Conservation (phyloP, 2,113 vertebrate genomes). For the Anthoscopus minutus region DNA sequence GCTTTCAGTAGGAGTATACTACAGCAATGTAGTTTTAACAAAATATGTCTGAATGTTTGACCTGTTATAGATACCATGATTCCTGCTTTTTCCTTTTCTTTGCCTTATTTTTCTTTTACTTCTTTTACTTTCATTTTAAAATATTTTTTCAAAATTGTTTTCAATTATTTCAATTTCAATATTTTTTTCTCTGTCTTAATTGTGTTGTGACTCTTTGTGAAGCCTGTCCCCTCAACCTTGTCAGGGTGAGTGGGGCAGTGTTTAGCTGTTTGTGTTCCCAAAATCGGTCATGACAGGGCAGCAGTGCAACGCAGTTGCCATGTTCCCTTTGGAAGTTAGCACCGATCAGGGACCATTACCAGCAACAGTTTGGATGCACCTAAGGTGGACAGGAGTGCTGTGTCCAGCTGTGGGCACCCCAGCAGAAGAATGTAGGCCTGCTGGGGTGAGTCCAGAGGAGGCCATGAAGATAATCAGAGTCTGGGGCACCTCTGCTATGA, state of each 20-base stretch:
- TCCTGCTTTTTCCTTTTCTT: not conserved
- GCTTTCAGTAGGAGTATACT: not conserved
- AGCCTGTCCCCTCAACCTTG: not conserved
- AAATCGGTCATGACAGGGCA: not conserved
- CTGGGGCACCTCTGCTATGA: not conserved
- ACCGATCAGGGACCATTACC: not conserved
- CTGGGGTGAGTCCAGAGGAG: not conserved
- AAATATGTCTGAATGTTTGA: not conserved
- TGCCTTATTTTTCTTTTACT: not conserved
- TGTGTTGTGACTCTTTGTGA: not conserved
- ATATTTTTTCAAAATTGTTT: too few relatives aligned
- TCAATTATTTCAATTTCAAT: too few relatives aligned
- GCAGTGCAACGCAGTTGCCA: fast-evolving
- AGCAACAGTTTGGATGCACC: not conserved
- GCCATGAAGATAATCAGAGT: not conserved
- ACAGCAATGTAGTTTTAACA: not conserved
- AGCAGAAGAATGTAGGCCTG: not conserved
- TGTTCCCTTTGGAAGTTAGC: not conserved
- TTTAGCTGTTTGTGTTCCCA: not conserved
- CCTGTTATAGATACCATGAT: not conserved
- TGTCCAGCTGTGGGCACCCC: not conserved
- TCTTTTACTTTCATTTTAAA: not conserved
- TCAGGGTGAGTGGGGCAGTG: not conserved
- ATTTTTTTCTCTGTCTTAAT: fast-evolving
- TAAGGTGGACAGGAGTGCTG: not conserved